A percentile compares a stretch with the other conserved stretches of the same genome.
Evolutionary conservation across 2,797 vertebrate genomes (phyloP).

Genomic region (Pyrrhura leucotis): DNA sequence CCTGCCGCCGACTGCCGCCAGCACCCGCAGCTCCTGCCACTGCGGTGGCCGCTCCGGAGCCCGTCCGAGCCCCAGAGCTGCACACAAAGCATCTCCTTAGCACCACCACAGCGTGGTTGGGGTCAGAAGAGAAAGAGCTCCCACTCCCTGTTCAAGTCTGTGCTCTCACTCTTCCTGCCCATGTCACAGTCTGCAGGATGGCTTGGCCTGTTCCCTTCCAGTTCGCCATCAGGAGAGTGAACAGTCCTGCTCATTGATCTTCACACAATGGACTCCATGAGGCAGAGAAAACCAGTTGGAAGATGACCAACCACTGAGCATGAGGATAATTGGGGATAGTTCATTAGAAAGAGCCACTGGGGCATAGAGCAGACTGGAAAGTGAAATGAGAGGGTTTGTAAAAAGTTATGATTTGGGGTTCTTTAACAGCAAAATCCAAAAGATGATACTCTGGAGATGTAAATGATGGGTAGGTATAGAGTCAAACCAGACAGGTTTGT

Average conservation of each 20-base stretch:
- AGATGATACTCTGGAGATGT: not conserved
- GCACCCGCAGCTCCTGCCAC: no score
- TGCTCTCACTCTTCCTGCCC: not conserved
- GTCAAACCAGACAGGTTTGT: not conserved
- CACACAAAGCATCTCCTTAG: no score
- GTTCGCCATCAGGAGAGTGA: not conserved
- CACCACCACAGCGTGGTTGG: not conserved
- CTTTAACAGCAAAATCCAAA: not conserved
- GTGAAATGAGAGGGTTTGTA: not conserved
- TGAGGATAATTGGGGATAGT: no score
- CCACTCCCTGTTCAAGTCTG: not conserved
- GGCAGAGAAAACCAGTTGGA: not conserved
- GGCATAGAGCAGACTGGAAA: not conserved
- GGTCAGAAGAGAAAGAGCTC: not conserved
- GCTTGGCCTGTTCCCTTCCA: not conserved
- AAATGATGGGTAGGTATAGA: not conserved
- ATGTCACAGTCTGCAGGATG: not conserved
- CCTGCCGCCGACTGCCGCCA: no score
- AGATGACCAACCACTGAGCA: not conserved
- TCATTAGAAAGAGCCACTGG: not conserved
- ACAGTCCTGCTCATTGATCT: not conserved
- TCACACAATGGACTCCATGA: accelerated
- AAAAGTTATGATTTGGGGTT: not conserved
- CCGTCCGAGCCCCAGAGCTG: no score
- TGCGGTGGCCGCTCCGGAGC: accelerated